Percentiles rank a stretch among this genome's conserved stretches.
These are phyloP conservation scores for Palythoa grandis DNA, from an alignment of 92 coral and sea anemone genomes.

Conservation along the genomic window DNA sequence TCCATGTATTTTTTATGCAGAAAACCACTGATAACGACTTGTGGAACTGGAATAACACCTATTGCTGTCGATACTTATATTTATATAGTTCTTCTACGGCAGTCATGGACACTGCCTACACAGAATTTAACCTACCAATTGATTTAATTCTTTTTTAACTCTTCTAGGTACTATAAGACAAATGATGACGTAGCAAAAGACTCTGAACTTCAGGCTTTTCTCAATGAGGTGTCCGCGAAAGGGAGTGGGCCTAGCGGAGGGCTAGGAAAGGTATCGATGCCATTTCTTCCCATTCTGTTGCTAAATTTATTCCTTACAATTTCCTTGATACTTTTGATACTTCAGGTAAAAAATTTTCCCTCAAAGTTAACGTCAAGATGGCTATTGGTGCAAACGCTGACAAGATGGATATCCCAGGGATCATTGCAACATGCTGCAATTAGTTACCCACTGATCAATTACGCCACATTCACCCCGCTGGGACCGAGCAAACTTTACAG, in stretches of 20 bases:
- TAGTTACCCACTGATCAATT: slow-evolving; percentile 56
- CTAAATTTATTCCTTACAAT: neutral
- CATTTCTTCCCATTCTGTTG: neutral
- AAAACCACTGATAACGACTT: too few relatives aligned
- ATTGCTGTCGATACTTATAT: too few relatives aligned
- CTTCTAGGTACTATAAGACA: slow-evolving; percentile 44
- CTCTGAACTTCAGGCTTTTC: slow-evolving; percentile 58
- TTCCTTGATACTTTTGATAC: neutral
- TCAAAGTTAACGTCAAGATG: slow-evolving; percentile 11
- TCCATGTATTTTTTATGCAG: too few relatives aligned
- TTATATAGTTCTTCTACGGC: too few relatives aligned
- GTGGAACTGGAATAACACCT: too few relatives aligned
- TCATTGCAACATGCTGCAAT: slow-evolving; percentile 56
- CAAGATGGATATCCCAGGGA: slow-evolving; percentile 54
- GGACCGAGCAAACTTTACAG: slow-evolving; percentile 53
- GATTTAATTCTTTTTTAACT: neutral
- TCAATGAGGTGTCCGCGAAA: slow-evolving; percentile 62
- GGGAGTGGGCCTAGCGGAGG: slow-evolving; percentile 53
- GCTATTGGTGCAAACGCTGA: slow-evolving; percentile 21
- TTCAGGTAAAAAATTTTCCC: slow-evolving; percentile 54
- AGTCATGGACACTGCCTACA: neutral
- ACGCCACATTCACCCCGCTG: slow-evolving; percentile 55
- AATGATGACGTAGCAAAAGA: slow-evolving; percentile 43
- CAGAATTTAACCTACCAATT: neutral
- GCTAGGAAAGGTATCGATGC: slow-evolving; percentile 49